Base-by-base conservation (phyloP, 2,113 vertebrate species). In the Ictidomys tridecemlineatus region DNA sequence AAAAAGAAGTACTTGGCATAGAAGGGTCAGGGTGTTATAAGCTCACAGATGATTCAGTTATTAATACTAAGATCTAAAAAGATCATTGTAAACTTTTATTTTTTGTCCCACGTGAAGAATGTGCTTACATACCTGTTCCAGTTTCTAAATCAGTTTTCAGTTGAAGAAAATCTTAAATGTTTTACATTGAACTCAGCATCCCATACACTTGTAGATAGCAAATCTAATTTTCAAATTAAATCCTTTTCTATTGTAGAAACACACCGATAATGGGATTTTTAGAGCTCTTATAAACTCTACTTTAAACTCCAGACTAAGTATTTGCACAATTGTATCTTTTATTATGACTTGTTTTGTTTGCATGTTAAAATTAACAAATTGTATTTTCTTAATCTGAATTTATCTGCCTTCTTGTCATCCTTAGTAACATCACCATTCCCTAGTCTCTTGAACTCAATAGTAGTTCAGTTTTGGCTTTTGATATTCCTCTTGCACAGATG, bases 151-250 rank as follows among this genome's bases (percentile, higher is more conserved):
- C 39, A 56, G 8, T 88, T 92, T 92, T 84, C 65, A 89, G 8
- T 79, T 93, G 67, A 94, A 26, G 85, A 65, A 58, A 91, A 63
- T 82, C 20, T 92, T 89, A 72, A 51, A 70, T 72, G 22, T 84
- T 93, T 24, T 77, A 61, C 72, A 20, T 93, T 89, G 79, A 93
- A 42, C 9, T 69, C 12, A 69, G 86, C 91, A 56, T 53, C 70
- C 28, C 30, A 45, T 20, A 48, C 61, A 42, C 13, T 20, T 61
- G 37, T 89, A 93, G 72, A 74, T 90, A 85, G 45, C 65, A 53
- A 89, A 82, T 93, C 93, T 95, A 74, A 85, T 84, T 80, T 97
- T 93, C 85, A 24, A 11, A 80, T 89, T 93, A 89, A 91, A 95
- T 67, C 32, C 18, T 91, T 93, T 84, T 3, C 2, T 95, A 4